phyloP scores from a whole-genome alignment of 2,888 invertebrate genomes.

The Nematopogon swammerdamellus region DNA sequence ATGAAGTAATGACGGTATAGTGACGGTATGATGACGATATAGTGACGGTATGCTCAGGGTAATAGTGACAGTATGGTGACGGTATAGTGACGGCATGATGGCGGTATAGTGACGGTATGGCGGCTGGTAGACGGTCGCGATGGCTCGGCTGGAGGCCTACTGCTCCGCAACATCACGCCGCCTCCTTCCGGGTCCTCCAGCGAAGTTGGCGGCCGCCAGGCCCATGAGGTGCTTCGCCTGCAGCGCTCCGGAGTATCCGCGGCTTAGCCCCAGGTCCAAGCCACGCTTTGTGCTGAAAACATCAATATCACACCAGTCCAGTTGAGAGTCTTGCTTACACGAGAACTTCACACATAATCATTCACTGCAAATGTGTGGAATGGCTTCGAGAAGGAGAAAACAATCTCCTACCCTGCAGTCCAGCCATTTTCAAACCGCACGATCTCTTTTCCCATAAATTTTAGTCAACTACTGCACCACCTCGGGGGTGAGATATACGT shows the following conservation, averaged over 20 bases:
- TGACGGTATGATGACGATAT: too few relatives aligned
- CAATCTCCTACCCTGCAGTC: too few relatives aligned
- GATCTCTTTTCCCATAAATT: too few relatives aligned
- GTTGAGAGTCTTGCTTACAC: too few relatives aligned
- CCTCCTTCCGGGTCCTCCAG: conserved; percentile 85
- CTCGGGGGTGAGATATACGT: too few relatives aligned
- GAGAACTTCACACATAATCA: too few relatives aligned
- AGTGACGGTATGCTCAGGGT: too few relatives aligned
- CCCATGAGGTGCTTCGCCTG: conserved; percentile 92
- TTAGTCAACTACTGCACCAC: too few relatives aligned
- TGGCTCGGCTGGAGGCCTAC: not conserved
- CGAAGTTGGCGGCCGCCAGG: conserved; percentile 83
- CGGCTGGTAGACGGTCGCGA: conserved; percentile 21
- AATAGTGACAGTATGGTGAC: not conserved
- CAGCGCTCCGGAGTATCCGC: conserved; percentile 86
- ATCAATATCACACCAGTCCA: not conserved
- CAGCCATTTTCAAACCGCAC: too few relatives aligned
- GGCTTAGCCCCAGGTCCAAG: conserved; percentile 80
- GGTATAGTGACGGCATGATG: not conserved
- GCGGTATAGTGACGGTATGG: conserved; percentile 5
- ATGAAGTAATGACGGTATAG: not conserved
- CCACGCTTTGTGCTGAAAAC: conserved; percentile 76
- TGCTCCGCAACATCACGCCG: conserved; percentile 56
- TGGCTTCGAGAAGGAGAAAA: too few relatives aligned
- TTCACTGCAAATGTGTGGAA: too few relatives aligned